A percentile compares a stretch with the other conserved stretches of the same genome.
Conservation (phyloP, 2,888 invertebrate species). For the Laspeyria flexula region DNA sequence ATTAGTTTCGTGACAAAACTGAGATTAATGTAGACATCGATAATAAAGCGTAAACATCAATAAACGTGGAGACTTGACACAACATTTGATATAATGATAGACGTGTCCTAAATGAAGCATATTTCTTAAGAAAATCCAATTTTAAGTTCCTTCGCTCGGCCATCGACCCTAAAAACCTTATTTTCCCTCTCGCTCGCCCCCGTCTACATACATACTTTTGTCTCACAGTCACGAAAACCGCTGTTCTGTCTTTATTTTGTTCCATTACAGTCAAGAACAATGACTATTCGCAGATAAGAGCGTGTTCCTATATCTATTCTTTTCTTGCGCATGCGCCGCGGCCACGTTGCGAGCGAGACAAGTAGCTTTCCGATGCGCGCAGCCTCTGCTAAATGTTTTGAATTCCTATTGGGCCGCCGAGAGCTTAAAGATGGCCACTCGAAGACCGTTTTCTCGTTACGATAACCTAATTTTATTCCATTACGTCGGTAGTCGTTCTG, state of each 20-base stretch:
- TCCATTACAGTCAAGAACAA: conserved; percentile 85
- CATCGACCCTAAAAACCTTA: conserved; percentile 84
- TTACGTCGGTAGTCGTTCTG: conserved; percentile 75
- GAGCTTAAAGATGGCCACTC: conserved; percentile 83
- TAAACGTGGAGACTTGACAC: conserved; percentile 38
- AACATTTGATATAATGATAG: conserved; percentile 58
- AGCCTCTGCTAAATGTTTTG: conserved; percentile 69
- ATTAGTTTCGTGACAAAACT: background rate
- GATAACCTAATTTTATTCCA: conserved; percentile 83
- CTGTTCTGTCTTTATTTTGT: conserved; percentile 85
- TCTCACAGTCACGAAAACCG: conserved; percentile 85
- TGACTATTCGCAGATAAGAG: conserved; percentile 77
- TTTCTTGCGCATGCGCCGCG: conserved; percentile 52
- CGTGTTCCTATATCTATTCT: conserved; percentile 72
- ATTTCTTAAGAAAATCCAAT: conserved; percentile 78
- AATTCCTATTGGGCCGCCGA: conserved; percentile 81
- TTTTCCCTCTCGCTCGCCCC: conserved; percentile 66
- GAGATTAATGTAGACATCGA: conserved; percentile 15
- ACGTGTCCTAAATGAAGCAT: conserved; percentile 71
- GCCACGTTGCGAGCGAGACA: conserved; percentile 62
- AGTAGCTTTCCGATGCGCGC: conserved; percentile 51
- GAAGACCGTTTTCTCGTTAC: conserved; percentile 81
- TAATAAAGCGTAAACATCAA: conserved; percentile 38
- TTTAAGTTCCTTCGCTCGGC: conserved; percentile 81
- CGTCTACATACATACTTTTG: conserved; percentile 58